Evolutionary conservation across 1,140 invertebrate genomes (phyloP).

Genomic region (Trinorchestia longiramus): DNA sequence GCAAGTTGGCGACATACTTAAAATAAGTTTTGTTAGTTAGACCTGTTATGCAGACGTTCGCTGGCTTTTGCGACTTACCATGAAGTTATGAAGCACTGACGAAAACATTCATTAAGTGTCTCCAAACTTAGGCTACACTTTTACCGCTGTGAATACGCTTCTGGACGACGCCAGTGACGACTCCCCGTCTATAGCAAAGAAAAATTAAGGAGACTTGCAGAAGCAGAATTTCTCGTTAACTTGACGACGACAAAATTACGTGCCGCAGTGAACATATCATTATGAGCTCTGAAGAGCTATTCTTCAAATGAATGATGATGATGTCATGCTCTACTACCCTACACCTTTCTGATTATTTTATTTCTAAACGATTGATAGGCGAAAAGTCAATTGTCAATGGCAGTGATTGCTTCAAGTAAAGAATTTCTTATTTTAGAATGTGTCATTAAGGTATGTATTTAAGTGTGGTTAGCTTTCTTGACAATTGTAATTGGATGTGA

Average conservation of each 20-base stretch:
- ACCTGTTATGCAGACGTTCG: background rate
- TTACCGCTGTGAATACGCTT: background rate
- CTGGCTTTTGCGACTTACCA: background rate
- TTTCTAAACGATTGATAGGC: background rate
- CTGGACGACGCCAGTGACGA: background rate
- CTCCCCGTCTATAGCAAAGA: background rate
- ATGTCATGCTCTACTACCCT: background rate
- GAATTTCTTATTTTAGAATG: background rate
- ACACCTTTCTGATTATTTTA: background rate
- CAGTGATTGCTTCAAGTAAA: background rate
- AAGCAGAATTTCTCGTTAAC: background rate
- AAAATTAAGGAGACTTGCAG: background rate
- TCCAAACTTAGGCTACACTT: background rate
- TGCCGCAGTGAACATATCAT: background rate
- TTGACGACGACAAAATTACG: background rate
- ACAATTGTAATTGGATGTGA: background rate
- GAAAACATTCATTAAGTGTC: slow-evolving; percentile 43
- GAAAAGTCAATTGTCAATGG: background rate
- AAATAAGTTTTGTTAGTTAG: slow-evolving; percentile 17
- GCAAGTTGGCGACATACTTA: background rate
- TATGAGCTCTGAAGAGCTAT: background rate
- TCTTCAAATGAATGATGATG: background rate
- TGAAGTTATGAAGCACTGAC: slow-evolving; percentile 25
- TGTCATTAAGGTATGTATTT: background rate
- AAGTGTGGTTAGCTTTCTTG: background rate